A percentile compares a stretch with the other conserved stretches of the same genome.
phyloP scores from a whole-genome alignment of 2,888 invertebrate species.

The Trichopoda pennipes region DNA sequence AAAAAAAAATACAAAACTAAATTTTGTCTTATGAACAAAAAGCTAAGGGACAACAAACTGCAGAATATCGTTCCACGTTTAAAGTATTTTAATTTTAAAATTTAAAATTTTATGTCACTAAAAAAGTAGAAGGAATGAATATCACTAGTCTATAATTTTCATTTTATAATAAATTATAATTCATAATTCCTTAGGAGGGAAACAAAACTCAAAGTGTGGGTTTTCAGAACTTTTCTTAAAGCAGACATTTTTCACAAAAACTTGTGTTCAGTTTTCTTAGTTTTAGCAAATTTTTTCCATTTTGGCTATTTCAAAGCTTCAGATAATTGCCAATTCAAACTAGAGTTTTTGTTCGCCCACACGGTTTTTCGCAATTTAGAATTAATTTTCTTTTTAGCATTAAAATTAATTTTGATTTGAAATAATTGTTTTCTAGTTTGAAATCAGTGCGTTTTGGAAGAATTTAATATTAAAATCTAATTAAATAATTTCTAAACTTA shows the following conservation, averaged over 20 bases:
- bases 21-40: conserved; percentile 24
- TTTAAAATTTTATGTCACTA: conserved; percentile 45
- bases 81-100: conserved; percentile 40
- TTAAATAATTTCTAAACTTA: conserved; percentile 40
- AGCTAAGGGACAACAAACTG: conserved; percentile 15
- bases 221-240: conserved; percentile 18
- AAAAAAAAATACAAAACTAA: conserved; percentile 3
- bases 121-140: conserved; percentile 70
- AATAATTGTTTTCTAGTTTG: conserved; percentile 46
- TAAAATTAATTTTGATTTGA: neutral
- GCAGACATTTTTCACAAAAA: neutral
- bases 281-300: too few relatives aligned
- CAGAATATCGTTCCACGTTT: conserved; percentile 66
- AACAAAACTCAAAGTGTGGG: conserved; percentile 19
- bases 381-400: too few relatives aligned
- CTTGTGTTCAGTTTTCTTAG: neutral
- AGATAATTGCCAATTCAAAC: too few relatives aligned
- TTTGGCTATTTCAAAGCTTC: neutral
- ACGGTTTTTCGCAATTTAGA: too few relatives aligned
- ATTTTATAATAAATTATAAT: conserved; percentile 30
- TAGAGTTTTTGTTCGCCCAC: too few relatives aligned
- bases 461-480: conserved; percentile 33
- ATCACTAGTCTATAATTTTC: conserved; percentile 67
- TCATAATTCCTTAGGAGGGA: conserved; percentile 44
- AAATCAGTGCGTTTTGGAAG: conserved; percentile 65